Percentiles rank a stretch among this genome's conserved stretches.
Evolutionary conservation across 92 coral and sea anemone species (phyloP).

Genomic region (Siderastrea radians): DNA sequence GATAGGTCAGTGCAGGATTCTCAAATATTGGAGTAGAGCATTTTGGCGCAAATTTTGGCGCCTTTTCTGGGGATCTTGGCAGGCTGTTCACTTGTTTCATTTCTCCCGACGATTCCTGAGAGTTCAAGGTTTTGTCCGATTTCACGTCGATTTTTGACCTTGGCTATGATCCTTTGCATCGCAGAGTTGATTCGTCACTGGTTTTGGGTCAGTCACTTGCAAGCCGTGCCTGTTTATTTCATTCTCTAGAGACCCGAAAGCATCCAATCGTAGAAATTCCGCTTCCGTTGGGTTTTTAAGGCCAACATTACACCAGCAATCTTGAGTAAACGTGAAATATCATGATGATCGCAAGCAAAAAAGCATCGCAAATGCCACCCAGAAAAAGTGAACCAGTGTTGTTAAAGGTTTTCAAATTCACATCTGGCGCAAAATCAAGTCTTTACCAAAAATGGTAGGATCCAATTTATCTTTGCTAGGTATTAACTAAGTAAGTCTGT

Average conservation of each 20-base stretch:
- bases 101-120: too few species aligned
- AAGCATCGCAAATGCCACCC: neutral
- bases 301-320: constrained; percentile 25
- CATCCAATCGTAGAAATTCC: constrained; percentile 23
- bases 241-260: neutral
- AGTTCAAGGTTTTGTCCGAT: too few species aligned
- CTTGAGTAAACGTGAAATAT: constrained; percentile 15
- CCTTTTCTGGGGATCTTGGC: neutral
- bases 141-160: too few species aligned
- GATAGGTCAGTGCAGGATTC: neutral
- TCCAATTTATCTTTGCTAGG: constrained; percentile 4
- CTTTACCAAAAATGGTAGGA: neutral
- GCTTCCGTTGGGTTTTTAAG: neutral
- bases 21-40: neutral
- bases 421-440: neutral
- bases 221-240: constrained; percentile 4
- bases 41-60: too few species aligned
- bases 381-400: neutral
- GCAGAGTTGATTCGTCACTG: constrained; percentile 1
- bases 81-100: neutral
- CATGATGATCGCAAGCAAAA: neutral
- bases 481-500: constrained; percentile 11
- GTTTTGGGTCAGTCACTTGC: neutral
- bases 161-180: neutral
- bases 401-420: neutral